phyloP scores from a whole-genome alignment of 1,140 invertebrate species.

The Zophobas morio region DNA sequence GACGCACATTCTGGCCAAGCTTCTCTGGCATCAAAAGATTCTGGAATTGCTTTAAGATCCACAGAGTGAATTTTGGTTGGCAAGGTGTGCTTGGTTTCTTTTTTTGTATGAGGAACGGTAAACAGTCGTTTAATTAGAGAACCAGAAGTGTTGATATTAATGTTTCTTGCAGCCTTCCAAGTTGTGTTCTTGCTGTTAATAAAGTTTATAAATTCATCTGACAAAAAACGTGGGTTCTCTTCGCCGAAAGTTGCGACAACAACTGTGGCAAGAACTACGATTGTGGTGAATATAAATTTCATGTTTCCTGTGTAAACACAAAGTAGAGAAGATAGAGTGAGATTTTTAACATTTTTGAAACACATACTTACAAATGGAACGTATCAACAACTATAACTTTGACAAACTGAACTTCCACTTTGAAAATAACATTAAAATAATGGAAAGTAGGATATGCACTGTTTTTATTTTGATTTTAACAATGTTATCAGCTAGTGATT shows the following conservation, averaged over 20 bases:
- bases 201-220: conserved; percentile 76
- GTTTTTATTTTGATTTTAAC: too few species aligned
- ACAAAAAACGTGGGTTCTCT: conserved; percentile 67
- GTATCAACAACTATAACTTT: too few species aligned
- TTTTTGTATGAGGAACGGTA: too few species aligned
- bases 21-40: conserved; percentile 43
- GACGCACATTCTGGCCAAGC: conserved; percentile 33
- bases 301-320: background rate
- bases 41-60: conserved; percentile 21
- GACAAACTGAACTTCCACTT: too few species aligned
- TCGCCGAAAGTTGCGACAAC: background rate
- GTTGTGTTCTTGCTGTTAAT: conserved; percentile 70
- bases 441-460: too few species aligned
- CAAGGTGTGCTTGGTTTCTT: too few species aligned
- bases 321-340: too few species aligned
- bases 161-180: conserved; percentile 53
- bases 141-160: background rate
- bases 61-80: conserved; percentile 9
- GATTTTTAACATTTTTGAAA: too few species aligned
- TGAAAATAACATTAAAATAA: too few species aligned
- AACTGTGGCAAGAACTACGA: background rate
- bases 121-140: too few species aligned
- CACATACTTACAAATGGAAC: too few species aligned
- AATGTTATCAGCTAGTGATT: too few species aligned
- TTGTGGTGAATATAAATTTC: background rate